Evolutionary conservation across 2,888 invertebrate genomes (phyloP).

Genomic region (Bombylius major): DNA sequence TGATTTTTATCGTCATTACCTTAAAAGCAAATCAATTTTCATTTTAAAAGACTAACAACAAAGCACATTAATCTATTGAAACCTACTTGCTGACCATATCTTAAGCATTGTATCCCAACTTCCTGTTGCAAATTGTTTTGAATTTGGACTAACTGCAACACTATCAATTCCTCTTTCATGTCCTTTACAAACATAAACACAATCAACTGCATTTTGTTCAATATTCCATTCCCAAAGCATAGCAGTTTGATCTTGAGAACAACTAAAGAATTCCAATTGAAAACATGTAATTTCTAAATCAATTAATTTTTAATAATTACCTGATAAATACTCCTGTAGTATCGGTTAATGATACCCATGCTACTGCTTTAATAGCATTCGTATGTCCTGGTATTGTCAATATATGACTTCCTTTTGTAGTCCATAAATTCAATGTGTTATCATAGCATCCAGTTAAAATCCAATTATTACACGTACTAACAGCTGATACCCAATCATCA

Average conservation of each 20-base stretch:
- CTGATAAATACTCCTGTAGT: constrained; percentile 57
- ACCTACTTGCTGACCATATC: constrained; percentile 52
- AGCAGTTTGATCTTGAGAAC: constrained; percentile 84
- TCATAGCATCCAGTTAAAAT: constrained; percentile 90
- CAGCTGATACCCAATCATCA: constrained; percentile 95
- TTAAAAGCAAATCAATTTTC: constrained; percentile 18
- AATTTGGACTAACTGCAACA: constrained; percentile 60
- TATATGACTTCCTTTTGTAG: constrained; percentile 68
- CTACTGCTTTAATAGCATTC: constrained; percentile 75
- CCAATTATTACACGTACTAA: constrained; percentile 60
- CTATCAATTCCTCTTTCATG: constrained; percentile 89
- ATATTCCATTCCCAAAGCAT: constrained; percentile 84
- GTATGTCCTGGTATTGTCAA: constrained; percentile 76
- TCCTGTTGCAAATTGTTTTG: constrained; percentile 60
- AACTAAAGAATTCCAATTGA: constrained; percentile 38
- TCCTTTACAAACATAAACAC: constrained; percentile 71
- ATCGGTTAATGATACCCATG: constrained; percentile 64
- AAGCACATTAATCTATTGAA: background rate
- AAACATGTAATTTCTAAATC: background rate
- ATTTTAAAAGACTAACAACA: background rate
- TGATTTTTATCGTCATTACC: constrained; percentile 44
- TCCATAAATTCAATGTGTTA: constrained; percentile 84
- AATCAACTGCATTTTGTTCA: constrained; percentile 57
- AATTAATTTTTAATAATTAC: constrained; percentile 26
- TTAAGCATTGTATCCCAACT: constrained; percentile 89